These are phyloP conservation scores for Halcyon smyrnensis DNA, from an alignment of 2,797 vertebrate species.

Conservation along the genomic window DNA sequence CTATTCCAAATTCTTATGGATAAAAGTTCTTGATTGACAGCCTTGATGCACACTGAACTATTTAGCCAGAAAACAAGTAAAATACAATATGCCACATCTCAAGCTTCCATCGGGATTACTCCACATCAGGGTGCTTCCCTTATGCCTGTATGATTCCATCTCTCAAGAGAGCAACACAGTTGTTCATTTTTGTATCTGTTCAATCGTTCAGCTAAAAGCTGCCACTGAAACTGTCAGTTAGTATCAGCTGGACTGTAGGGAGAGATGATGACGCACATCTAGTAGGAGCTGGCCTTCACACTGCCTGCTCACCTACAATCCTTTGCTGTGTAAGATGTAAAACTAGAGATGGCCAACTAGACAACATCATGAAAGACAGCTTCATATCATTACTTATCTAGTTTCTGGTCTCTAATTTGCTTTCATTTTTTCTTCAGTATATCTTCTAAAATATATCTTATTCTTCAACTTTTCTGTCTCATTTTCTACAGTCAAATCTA, in stretches of 20 bases:
- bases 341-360: neutral
- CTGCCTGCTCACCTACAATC: neutral
- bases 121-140: slow-evolving; percentile 29
- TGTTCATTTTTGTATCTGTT: slow-evolving; percentile 26
- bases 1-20: neutral
- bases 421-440: neutral
- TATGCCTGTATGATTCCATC: neutral
- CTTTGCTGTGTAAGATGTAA: neutral
- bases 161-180: neutral
- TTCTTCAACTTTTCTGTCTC: neutral
- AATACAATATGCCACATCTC: neutral
- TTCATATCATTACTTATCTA: neutral
- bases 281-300: neutral
- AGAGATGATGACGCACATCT: neutral
- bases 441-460: neutral
- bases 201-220: slow-evolving; percentile 29
- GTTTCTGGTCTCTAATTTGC: neutral
- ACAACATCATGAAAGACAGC: neutral
- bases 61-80: neutral
- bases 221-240: slow-evolving; percentile 11
- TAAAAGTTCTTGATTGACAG: slow-evolving; percentile 9
- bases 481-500: neutral
- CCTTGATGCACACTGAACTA: neutral
- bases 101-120: neutral
- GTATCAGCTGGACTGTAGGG: neutral